phyloP scores from a whole-genome alignment of 1,140 invertebrate species.

The Dufourea novaeangliae region DNA sequence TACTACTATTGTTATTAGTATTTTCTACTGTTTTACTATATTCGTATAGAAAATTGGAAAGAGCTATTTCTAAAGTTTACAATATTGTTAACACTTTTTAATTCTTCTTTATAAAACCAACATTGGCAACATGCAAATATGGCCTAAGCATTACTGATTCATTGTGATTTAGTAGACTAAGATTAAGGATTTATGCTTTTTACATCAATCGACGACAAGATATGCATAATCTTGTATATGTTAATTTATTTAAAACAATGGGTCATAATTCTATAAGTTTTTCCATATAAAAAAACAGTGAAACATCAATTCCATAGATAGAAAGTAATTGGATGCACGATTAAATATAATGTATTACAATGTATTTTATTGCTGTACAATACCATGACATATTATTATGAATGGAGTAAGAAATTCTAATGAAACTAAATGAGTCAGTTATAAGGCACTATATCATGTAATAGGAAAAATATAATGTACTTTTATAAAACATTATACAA shows the following conservation, averaged over 20 bases:
- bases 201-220: conserved; percentile 42
- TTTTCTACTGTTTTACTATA: conserved; percentile 40
- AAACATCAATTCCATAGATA: conserved; percentile 29
- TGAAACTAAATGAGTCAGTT: conserved; percentile 31
- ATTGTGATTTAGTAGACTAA: conserved; percentile 60
- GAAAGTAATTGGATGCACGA: conserved; percentile 16
- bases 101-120: conserved; percentile 35
- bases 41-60: conserved; percentile 15
- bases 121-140: conserved; percentile 32
- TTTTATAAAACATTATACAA: conserved; percentile 6
- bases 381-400: conserved; percentile 45
- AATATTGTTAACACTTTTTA: conserved; percentile 30
- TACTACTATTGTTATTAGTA: conserved; percentile 50
- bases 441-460: conserved; percentile 21
- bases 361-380: conserved; percentile 34
- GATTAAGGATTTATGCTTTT: conserved; percentile 48
- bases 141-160: conserved; percentile 54
- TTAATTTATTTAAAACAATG: conserved; percentile 55
- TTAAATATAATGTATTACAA: conserved; percentile 27
- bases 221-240: conserved; percentile 31
- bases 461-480: background rate
- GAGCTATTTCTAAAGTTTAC: conserved; percentile 27
- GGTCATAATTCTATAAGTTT: conserved; percentile 41
- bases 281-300: conserved; percentile 21
- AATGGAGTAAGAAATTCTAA: conserved; percentile 40